phyloP scores from a whole-genome alignment of 2,888 invertebrate genomes.

The Aspidapion aeneum region DNA sequence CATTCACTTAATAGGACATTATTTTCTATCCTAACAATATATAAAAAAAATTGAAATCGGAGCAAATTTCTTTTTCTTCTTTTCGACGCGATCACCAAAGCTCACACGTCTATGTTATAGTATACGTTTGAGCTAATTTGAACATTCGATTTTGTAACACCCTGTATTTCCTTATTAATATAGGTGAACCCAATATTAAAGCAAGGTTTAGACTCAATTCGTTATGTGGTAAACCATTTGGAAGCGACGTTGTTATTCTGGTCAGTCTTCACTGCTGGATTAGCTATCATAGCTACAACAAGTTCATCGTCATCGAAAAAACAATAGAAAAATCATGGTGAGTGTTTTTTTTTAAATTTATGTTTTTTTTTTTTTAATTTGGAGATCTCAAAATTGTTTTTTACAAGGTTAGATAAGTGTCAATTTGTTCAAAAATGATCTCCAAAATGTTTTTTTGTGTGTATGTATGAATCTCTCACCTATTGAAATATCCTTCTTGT shows the following conservation, averaged over 20 bases:
- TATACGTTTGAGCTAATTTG: no score
- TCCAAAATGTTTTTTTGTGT: not conserved
- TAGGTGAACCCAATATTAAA: conserved; percentile 46
- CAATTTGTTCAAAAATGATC: not conserved
- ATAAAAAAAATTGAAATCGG: no score
- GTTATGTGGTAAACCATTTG: conserved; percentile 48
- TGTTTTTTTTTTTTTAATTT: not conserved
- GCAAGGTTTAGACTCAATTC: conserved; percentile 49
- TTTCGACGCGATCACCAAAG: no score
- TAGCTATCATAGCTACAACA: conserved; percentile 54
- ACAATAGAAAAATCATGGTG: not conserved
- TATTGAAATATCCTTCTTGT: not conserved
- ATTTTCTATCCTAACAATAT: no score
- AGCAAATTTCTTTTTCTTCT: no score
- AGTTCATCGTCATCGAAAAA: conserved; percentile 21
- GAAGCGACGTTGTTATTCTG: conserved; percentile 55
- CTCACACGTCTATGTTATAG: no score
- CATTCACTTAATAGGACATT: no score
- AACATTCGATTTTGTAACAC: no score
- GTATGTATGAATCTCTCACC: not conserved
- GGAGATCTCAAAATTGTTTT: not conserved
- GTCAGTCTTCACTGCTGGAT: conserved; percentile 56
- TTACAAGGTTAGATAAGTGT: not conserved
- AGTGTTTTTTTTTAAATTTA: no score
- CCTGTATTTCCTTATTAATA: no score